phyloP scores from a whole-genome alignment of 2,888 invertebrate genomes.

The Mellilla xanthometata region DNA sequence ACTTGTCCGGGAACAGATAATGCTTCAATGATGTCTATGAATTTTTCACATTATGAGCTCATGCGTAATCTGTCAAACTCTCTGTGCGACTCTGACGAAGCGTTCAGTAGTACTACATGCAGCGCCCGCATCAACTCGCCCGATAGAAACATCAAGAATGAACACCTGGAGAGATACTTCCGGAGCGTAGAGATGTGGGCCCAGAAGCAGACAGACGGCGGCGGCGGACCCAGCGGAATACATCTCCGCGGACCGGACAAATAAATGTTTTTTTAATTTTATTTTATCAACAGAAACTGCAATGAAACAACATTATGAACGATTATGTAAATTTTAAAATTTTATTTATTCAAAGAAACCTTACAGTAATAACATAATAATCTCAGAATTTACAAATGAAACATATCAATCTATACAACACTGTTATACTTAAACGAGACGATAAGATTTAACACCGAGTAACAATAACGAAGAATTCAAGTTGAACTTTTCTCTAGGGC shows the following conservation, averaged over 20 bases:
- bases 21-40: slow-evolving; percentile 64
- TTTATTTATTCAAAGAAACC: slow-evolving; percentile 80
- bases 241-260: slow-evolving; percentile 43
- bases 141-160: slow-evolving; percentile 55
- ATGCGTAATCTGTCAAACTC: slow-evolving; percentile 64
- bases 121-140: slow-evolving; percentile 41
- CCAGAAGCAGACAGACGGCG: slow-evolving; percentile 37
- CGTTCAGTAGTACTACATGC: slow-evolving; percentile 57
- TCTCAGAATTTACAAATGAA: slow-evolving; percentile 78
- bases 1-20: slow-evolving; percentile 45
- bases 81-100: slow-evolving; percentile 63
- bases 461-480: slow-evolving; percentile 76
- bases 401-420: slow-evolving; percentile 80
- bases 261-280: slow-evolving; percentile 30
- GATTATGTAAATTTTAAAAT: slow-evolving; percentile 81
- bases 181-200: slow-evolving; percentile 68
- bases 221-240: slow-evolving; percentile 37
- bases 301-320: slow-evolving; percentile 72
- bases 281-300: not conserved
- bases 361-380: slow-evolving; percentile 80
- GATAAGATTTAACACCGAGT: slow-evolving; percentile 81
- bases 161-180: slow-evolving; percentile 68
- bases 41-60: slow-evolving; percentile 72
- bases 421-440: slow-evolving; percentile 80
- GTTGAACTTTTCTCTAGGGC: slow-evolving; percentile 66